Evolutionary conservation across 2,888 invertebrate species (phyloP), one percentile per base, ranked within the genome.

Genomic region (Caenorhabditis panamensis): DNA sequence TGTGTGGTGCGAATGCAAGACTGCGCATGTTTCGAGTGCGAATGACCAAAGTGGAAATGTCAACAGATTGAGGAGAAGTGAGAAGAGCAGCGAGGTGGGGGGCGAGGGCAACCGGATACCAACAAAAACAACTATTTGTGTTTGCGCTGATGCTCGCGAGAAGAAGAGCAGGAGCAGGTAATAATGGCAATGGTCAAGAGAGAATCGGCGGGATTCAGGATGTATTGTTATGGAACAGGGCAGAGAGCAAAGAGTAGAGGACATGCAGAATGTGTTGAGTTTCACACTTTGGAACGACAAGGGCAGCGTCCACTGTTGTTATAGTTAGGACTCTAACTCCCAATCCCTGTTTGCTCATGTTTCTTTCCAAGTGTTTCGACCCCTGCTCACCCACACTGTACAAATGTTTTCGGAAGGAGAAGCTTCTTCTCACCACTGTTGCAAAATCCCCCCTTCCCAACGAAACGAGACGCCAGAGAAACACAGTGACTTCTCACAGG

Each of bases 81-180:
- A 72, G 58, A 41, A 36, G 24, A 54, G 28, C 9, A 59, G 37
- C 37, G 26, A 53, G 47, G 36, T 16, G 61, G 54, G 49, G 64
- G 56, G 53, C 44, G 62, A 77, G 16, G 63, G 72, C 72, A 68
- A 79, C 67, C 63, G 68, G 61, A 79, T 41, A 72, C 62, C 59
- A 72, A 58, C 77, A 77, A 77, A 77, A 77, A 77, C 77, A 77
- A 77, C 77, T 77, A 78, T 71, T 78, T 69, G 78, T 78, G 69
- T 66, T 71, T 66, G 78, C 78, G 64, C 61, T 71, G 71, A 64
- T 69, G 77, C 69, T 78, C 77, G 6, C 5, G 31, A 9, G 56
- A 68, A 68, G 47, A 36, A 11, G 44, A 49, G 51, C 18, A 36
- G 53, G 47, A 47, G 26, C 66, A 66, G 69, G 72, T 79, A 63